Conservation (phyloP, 2,113 vertebrate species). For the Marmota monax region DNA sequence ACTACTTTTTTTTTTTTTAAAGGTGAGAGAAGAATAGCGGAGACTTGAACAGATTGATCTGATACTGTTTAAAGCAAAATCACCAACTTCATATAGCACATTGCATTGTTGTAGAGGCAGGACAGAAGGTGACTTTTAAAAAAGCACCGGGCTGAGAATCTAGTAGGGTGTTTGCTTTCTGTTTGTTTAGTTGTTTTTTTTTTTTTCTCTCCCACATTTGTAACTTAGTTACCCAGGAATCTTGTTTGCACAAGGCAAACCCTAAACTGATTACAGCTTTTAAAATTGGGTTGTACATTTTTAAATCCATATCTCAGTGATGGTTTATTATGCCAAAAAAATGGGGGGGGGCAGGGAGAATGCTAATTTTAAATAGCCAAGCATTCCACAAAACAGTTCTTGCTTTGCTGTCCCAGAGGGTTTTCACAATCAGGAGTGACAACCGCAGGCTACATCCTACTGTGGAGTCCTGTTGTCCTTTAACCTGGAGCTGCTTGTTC, state of each 20-base stretch:
- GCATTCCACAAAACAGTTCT: constrained; percentile 88
- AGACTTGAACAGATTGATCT: constrained; percentile 85
- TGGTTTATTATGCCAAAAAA: constrained; percentile 83
- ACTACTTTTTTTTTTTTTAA: constrained; percentile 76
- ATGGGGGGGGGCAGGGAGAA: constrained; percentile 28
- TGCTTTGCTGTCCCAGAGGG: constrained; percentile 88
- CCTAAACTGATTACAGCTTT: constrained; percentile 82
- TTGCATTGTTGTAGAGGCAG: constrained; percentile 85
- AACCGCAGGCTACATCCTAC: constrained; percentile 87
- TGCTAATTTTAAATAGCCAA: constrained; percentile 84
- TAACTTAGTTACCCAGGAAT: constrained; percentile 74
- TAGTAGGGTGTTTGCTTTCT: constrained; percentile 51
- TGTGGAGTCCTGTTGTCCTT: constrained; percentile 87
- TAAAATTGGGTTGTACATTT: constrained; percentile 83
- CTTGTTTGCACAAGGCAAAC: constrained; percentile 78
- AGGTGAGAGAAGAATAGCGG: constrained; percentile 84
- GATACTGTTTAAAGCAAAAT: constrained; percentile 86
- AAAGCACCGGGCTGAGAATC: constrained; percentile 74
- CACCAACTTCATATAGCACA: constrained; percentile 81
- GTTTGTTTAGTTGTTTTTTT: constrained; percentile 78
- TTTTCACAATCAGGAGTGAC: constrained; percentile 92
- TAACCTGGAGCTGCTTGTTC: constrained; percentile 86
- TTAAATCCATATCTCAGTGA: constrained; percentile 85
- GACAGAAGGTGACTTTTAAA: constrained; percentile 86
- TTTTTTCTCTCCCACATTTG: constrained; percentile 82